Conservation (phyloP, 2,888 invertebrate genomes). For the Tenthredo distinguenda region DNA sequence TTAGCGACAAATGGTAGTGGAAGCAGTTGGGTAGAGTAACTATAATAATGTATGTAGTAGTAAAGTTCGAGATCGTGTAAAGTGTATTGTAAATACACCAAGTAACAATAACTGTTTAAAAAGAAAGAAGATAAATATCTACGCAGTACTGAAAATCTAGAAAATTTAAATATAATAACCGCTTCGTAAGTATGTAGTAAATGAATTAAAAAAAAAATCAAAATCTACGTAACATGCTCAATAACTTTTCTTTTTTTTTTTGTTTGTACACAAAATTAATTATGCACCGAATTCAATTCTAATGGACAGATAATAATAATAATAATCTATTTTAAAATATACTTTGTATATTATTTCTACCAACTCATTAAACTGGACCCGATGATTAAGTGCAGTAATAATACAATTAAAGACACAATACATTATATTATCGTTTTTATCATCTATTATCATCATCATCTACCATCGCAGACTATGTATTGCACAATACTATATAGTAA, state of each 20-base stretch:
- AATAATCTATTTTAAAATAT: neutral
- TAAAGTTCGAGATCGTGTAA: neutral
- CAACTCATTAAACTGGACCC: neutral
- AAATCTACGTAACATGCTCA: neutral
- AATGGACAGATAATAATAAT: constrained; percentile 4
- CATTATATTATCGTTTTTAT: neutral
- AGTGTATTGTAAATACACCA: neutral
- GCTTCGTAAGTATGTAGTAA: neutral
- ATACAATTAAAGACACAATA: neutral
- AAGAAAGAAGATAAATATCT: neutral
- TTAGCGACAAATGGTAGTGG: constrained; percentile 1
- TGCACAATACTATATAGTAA: constrained; percentile 11
- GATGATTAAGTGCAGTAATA: constrained; percentile 7
- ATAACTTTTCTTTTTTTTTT: neutral
- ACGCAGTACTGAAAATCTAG: neutral
- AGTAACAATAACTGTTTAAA: neutral
- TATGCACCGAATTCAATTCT: neutral
- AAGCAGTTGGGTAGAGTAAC: constrained; percentile 21
- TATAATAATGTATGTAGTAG: neutral
- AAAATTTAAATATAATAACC: neutral
- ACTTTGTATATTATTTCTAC: neutral
- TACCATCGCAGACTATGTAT: neutral
- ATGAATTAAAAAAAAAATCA: neutral
- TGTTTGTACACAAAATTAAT: neutral
- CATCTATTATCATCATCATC: neutral